Conservation (phyloP, 2,888 invertebrate species). For the Crematogaster levior region DNA sequence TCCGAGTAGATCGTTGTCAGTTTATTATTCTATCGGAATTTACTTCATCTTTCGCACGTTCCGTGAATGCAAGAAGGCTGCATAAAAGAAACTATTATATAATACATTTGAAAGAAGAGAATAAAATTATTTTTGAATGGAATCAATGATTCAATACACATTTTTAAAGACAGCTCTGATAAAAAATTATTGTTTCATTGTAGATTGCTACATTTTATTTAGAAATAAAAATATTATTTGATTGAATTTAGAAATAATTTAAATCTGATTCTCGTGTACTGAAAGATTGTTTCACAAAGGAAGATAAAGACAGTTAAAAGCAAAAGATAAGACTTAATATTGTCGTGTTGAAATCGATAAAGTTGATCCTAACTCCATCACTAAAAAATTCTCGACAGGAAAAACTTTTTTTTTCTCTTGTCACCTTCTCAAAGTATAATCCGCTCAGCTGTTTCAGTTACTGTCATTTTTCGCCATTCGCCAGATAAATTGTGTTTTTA, state of each 20-base stretch:
- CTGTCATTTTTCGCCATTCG: conserved; percentile 59
- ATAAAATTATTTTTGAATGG: not conserved
- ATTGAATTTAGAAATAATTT: not conserved
- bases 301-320: not conserved
- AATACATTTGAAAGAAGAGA: not conserved
- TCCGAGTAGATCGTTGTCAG: conserved; percentile 15
- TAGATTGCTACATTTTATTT: not conserved
- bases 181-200: not conserved
- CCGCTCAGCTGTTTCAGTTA: conserved; percentile 13
- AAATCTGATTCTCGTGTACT: not conserved
- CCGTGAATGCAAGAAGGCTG: too few relatives aligned
- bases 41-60: not conserved
- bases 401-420: not conserved
- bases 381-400: not conserved
- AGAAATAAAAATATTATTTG: not conserved
- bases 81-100: not conserved
- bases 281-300: not conserved
- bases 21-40: conserved; percentile 24
- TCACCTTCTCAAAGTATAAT: not conserved
- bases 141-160: not conserved
- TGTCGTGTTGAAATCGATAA: not conserved
- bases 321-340: not conserved
- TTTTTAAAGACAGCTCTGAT: not conserved
- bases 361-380: not conserved
- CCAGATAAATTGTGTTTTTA: conserved; percentile 65